phyloP scores from a whole-genome alignment of 2,797 vertebrate species.

The Allobates femoralis region DNA sequence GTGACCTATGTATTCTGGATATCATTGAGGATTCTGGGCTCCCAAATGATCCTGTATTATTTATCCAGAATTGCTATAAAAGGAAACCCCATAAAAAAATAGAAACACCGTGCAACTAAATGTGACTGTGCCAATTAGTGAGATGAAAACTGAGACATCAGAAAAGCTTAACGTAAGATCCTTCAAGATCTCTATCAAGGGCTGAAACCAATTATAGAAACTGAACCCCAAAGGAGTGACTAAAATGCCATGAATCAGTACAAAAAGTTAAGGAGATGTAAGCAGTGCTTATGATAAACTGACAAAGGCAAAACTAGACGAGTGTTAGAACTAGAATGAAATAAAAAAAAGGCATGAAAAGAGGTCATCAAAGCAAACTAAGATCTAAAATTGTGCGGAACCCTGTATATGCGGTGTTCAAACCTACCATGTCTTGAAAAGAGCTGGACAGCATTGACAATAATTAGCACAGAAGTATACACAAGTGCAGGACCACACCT shows the following conservation, averaged over 20 bases:
- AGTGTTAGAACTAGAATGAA: background rate
- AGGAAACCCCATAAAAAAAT: background rate
- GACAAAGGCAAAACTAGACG: background rate
- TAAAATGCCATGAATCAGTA: background rate
- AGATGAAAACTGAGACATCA: background rate
- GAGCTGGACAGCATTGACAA: background rate
- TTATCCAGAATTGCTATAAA: background rate
- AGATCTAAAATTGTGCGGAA: background rate
- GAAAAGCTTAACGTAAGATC: background rate
- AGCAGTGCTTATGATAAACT: background rate
- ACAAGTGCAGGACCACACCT: background rate
- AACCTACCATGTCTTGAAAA: background rate
- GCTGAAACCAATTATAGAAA: slow-evolving; percentile 1
- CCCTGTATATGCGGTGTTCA: background rate
- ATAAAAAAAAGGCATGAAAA: background rate
- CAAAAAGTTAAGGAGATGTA: background rate
- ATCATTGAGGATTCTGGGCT: background rate
- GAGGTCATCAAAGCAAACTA: background rate
- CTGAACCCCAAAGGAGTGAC: slow-evolving; percentile 7
- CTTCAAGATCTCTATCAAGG: background rate
- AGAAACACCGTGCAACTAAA: background rate
- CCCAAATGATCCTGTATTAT: background rate
- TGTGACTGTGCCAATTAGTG: slow-evolving; percentile 11
- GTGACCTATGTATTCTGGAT: background rate
- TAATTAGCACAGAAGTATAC: background rate